Evolutionary conservation across 2,888 invertebrate species (phyloP).

Genomic region (Drosophila percnosoma): DNA sequence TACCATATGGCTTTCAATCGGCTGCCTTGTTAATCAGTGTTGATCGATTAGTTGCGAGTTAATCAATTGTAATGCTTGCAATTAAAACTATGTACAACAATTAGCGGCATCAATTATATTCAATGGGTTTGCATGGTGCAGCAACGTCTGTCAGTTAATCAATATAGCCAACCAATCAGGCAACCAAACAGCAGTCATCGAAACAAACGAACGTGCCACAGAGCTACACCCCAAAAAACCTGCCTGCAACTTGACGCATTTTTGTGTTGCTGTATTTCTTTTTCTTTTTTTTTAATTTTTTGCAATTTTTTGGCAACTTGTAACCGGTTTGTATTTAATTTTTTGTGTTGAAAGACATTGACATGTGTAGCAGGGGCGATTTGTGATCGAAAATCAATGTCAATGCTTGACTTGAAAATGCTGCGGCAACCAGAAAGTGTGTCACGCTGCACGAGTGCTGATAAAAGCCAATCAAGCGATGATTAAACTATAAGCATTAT

Average conservation of each 20-base stretch:
- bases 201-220: conserved; percentile 40
- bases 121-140: conserved; percentile 6
- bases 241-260: conserved; percentile 39
- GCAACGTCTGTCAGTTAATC: conserved; percentile 34
- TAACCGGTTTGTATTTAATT: conserved; percentile 42
- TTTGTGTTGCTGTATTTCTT: conserved; percentile 1
- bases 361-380: conserved; percentile 28
- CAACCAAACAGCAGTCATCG: conserved; percentile 1
- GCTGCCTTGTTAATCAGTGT: conserved; percentile 21
- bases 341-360: conserved; percentile 21
- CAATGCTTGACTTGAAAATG: conserved; percentile 49
- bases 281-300: background rate
- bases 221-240: conserved; percentile 26
- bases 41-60: conserved; percentile 15
- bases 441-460: conserved; percentile 56
- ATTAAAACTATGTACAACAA: conserved; percentile 43
- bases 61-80: conserved; percentile 46
- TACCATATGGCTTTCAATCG: background rate
- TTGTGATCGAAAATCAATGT: conserved; percentile 69
- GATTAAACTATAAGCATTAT: conserved; percentile 49
- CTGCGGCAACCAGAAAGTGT: conserved; percentile 39
- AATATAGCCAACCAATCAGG: conserved; percentile 28
- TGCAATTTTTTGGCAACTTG: conserved; percentile 46
- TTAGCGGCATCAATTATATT: conserved; percentile 29
- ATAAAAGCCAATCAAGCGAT: conserved; percentile 44